Conservation (phyloP, 2,888 invertebrate genomes). For the Blastobasis adustella region DNA sequence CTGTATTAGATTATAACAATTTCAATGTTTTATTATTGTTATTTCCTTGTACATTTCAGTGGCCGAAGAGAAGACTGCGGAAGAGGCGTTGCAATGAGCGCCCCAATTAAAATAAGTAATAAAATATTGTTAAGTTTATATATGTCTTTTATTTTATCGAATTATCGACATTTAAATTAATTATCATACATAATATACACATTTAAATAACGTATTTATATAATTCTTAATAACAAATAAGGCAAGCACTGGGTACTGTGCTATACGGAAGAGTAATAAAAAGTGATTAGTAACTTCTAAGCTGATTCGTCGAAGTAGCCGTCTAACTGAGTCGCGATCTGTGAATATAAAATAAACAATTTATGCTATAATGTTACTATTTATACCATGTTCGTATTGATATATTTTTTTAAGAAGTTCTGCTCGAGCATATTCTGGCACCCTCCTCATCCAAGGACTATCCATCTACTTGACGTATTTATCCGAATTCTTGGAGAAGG, state of each 20-base stretch:
- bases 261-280: conserved; percentile 8
- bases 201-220: background rate
- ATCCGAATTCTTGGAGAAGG: conserved; percentile 94
- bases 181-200: background rate
- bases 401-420: no score
- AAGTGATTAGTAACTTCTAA: conserved; percentile 35
- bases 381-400: no score
- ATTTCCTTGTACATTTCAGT: conserved; percentile 50
- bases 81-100: conserved; percentile 17
- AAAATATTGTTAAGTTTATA: background rate
- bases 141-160: background rate
- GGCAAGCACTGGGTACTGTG: no score
- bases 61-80: conserved; percentile 41
- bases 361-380: no score
- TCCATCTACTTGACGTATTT: conserved; percentile 97
- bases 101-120: conserved; percentile 10
- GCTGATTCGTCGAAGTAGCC: conserved; percentile 94
- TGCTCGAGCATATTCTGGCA: no score
- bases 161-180: background rate
- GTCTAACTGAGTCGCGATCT: conserved; percentile 87
- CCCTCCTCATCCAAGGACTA: no score
- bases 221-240: no score
- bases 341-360: conserved; percentile 13
- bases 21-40: background rate
- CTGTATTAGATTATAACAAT: no score